phyloP scores from a whole-genome alignment of 1,140 invertebrate species.

The Helicoverpa armigera region DNA sequence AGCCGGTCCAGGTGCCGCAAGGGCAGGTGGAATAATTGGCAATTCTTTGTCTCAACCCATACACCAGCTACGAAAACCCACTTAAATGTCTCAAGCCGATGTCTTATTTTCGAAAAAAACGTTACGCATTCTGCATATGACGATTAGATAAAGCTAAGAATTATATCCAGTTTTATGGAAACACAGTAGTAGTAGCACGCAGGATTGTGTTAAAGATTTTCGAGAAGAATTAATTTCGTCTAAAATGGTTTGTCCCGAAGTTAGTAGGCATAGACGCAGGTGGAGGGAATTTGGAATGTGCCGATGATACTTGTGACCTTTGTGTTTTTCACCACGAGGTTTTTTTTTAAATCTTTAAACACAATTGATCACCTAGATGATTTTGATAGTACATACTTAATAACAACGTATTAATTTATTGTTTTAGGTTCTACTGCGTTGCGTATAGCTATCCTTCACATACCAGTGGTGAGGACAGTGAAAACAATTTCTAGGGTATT shows the following conservation, averaged over 20 bases:
- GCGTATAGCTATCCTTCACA: background rate
- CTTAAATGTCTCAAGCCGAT: slow-evolving; percentile 70
- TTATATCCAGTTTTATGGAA: slow-evolving; percentile 16
- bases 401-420: too few species aligned
- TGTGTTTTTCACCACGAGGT: too few species aligned
- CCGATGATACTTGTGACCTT: background rate
- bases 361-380: too few species aligned
- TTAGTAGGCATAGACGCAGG: too few species aligned
- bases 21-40: slow-evolving; percentile 86
- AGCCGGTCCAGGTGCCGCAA: slow-evolving; percentile 81
- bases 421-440: too few species aligned
- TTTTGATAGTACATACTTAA: too few species aligned
- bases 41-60: slow-evolving; percentile 84
- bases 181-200: background rate
- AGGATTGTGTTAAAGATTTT: background rate
- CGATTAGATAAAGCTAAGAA: slow-evolving; percentile 43
- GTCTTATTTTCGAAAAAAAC: slow-evolving; percentile 63
- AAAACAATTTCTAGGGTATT: slow-evolving; percentile 40
- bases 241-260: background rate
- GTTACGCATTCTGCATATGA: slow-evolving; percentile 20
- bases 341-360: too few species aligned
- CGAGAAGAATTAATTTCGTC: slow-evolving; percentile 13
- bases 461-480: slow-evolving; percentile 10
- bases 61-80: slow-evolving; percentile 73
- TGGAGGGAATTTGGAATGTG: background rate